Evolutionary conservation across 2,113 vertebrate species (phyloP), one percentile per base, ranked within the genome.

Genomic region (Equus przewalskii): DNA sequence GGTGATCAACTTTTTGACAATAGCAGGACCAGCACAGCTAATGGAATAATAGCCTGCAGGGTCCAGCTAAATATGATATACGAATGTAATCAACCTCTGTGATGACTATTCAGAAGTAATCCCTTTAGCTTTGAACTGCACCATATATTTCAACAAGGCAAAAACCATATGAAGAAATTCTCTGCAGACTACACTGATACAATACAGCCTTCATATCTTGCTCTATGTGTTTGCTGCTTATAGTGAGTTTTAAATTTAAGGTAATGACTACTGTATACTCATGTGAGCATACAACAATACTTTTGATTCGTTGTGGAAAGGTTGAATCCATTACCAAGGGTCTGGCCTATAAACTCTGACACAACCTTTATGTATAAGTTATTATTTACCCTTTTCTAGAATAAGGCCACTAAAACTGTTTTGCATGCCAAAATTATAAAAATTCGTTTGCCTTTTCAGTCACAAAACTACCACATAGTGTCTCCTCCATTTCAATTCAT

Each of bases 11-110:
- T 98, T 98, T 99, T 99, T 99, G 99, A 99, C 99, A 99, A 96
- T 98, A 83, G 98, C 98, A 94, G 96, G 96, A 98, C 98, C 98
- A 98, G 99, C 98, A 98, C 98, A 99, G 98, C 99, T 99, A 99
- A 99, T 99, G 99, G 99, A 99, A 98, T 99, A 99, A 99, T 99
- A 99, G 99, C 99, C 99, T 98, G 98, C 98, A 99, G 99, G 99
- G 98, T 99, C 98, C 98, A 97, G 98, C 99, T 99, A 99, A 99
- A 99, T 97, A 97, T 99, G 99, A 99, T 99, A 99, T 99, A 99
- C 98, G 99, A 98, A 98, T 98, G 99, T 99, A 99, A 99, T 99
- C 99, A 99, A 99, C 99, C 99, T 99, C 99, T 98, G 98, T 99
- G 99, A 99, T 99, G 99, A 99, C 99, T 99, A 99, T 99, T 99